Conservation (phyloP, 2,113 vertebrate genomes). For the Spermophilus dauricus region DNA sequence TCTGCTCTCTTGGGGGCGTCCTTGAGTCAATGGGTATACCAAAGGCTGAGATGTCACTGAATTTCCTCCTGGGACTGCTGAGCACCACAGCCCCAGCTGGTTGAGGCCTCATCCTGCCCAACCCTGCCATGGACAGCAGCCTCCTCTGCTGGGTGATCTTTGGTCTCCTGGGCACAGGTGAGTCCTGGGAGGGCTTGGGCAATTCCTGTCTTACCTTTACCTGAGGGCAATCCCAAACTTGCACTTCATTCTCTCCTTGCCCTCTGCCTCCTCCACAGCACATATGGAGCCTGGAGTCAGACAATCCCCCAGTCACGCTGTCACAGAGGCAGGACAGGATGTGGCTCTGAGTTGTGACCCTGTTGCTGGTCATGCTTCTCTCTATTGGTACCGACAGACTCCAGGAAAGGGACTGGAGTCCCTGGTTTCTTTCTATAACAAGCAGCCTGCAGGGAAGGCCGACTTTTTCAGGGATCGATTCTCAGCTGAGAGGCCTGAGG, state of each 20-base stretch:
- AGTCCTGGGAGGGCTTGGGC: neutral
- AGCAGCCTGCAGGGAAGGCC: neutral
- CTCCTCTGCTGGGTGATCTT: constrained; percentile 43
- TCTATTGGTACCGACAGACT: constrained; percentile 23
- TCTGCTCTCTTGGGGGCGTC: neutral
- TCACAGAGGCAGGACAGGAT: constrained; percentile 14
- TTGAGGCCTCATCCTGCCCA: accelerated
- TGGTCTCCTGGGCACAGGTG: constrained; percentile 70
- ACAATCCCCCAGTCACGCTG: neutral
- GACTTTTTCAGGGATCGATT: neutral
- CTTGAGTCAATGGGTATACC: neutral
- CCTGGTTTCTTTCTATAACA: neutral
- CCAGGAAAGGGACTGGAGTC: neutral
- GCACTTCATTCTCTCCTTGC: neutral
- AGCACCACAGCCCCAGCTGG: neutral
- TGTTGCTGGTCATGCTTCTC: neutral
- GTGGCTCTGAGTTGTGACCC: constrained; percentile 56
- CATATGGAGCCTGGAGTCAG: neutral
- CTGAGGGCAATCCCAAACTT: neutral
- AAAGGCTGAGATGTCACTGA: neutral
- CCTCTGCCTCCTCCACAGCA: neutral
- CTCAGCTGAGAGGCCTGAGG: neutral
- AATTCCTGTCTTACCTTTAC: neutral
- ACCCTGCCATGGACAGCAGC: constrained; percentile 45
- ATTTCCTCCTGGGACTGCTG: neutral